Conservation (phyloP, 2,797 vertebrate genomes). For the Apogon talboti region DNA sequence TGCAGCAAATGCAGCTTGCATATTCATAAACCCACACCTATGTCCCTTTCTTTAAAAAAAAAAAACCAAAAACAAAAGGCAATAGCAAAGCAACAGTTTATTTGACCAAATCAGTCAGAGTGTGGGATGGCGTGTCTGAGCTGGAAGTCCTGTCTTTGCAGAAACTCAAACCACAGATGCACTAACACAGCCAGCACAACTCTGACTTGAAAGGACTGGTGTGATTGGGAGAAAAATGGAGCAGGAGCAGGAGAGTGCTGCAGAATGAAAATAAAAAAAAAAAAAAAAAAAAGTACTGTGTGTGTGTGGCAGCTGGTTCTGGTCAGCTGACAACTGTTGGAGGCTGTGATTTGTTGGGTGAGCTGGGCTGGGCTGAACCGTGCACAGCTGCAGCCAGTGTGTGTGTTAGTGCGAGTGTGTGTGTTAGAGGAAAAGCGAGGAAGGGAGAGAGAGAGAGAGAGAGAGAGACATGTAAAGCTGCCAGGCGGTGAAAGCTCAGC, state of each 20-base stretch:
- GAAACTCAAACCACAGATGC: conserved; percentile 19
- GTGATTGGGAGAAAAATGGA: conserved; percentile 40
- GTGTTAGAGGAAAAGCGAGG: conserved; percentile 13
- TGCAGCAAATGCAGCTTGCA: conserved; percentile 30
- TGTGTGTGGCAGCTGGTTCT: conserved; percentile 65
- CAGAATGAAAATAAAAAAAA: conserved; percentile 59
- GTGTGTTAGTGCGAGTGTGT: conserved; percentile 75
- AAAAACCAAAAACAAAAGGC: too few relatives aligned
- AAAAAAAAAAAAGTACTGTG: conserved; percentile 1
- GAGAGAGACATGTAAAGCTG: conserved; percentile 87
- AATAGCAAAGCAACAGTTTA: conserved; percentile 29
- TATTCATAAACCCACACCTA: conserved; percentile 15
- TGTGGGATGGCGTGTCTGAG: background rate
- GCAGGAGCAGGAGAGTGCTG: conserved; percentile 41
- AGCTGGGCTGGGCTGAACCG: conserved; percentile 84
- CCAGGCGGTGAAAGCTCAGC: conserved; percentile 90
- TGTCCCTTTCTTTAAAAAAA: background rate
- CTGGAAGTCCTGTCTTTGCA: conserved; percentile 11
- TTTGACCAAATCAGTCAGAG: conserved; percentile 41
- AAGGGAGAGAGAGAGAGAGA: conserved; percentile 1
- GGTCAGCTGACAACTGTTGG: conserved; percentile 92
- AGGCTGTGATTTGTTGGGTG: conserved; percentile 87
- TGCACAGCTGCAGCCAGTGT: conserved; percentile 92
- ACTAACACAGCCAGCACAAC: conserved; percentile 41
- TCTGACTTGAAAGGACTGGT: conserved; percentile 41